Conservation (phyloP, 92 coral and sea anemone species). For the Actinernus sp. region DNA sequence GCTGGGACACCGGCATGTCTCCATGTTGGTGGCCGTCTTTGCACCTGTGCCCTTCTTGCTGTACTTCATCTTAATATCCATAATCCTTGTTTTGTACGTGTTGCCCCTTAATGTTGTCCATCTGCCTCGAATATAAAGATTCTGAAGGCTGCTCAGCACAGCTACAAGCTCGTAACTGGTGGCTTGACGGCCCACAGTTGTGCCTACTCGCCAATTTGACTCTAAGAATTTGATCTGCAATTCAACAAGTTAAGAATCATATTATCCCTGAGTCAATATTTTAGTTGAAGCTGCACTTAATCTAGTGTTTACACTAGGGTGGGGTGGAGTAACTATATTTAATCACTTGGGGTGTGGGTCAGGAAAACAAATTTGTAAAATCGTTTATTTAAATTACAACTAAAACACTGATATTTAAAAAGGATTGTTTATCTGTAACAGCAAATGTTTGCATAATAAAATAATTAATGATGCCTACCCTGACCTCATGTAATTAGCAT, state of each 20-base stretch:
- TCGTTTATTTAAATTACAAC: too few relatives aligned
- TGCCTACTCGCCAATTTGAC: constrained; percentile 80
- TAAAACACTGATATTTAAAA: too few relatives aligned
- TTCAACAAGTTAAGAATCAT: not conserved
- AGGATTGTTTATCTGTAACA: too few relatives aligned
- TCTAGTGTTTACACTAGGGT: too few relatives aligned
- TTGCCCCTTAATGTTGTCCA: constrained; percentile 70
- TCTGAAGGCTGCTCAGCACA: constrained; percentile 77
- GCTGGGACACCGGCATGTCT: constrained; percentile 79
- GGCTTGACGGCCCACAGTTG: constrained; percentile 74
- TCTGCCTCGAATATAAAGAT: constrained; percentile 81
- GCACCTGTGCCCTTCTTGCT: constrained; percentile 24
- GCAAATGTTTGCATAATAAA: too few relatives aligned
- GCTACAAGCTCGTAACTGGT: constrained; percentile 73
- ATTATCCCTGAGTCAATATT: not conserved
- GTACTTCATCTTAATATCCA: constrained; percentile 38
- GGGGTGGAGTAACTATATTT: too few relatives aligned
- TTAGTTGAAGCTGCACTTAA: not conserved
- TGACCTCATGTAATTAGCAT: too few relatives aligned
- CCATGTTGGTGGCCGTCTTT: constrained; percentile 62
- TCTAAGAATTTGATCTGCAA: constrained; percentile 81
- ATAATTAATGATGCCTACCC: too few relatives aligned
- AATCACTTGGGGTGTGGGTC: too few relatives aligned
- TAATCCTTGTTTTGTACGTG: constrained; percentile 17
- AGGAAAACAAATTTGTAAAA: too few relatives aligned